These are phyloP conservation scores for Prorops nasuta DNA, from an alignment of 1,140 invertebrate species.

Conservation along the genomic window DNA sequence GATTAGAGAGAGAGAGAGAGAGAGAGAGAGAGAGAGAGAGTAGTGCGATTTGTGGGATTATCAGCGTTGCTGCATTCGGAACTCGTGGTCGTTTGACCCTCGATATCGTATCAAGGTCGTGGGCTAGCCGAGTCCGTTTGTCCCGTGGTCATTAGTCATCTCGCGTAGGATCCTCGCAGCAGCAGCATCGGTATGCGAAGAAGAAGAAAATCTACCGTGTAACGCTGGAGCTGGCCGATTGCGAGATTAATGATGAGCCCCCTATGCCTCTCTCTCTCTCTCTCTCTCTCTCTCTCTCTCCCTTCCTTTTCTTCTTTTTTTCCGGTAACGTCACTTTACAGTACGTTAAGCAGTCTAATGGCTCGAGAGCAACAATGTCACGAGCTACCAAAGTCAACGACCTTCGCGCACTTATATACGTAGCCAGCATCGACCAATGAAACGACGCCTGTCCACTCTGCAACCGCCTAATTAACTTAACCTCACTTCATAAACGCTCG, in stretches of 20 bases:
- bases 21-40: background rate
- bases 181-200: background rate
- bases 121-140: too few species aligned
- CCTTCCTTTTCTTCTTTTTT: background rate
- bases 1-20: too few species aligned
- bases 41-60: too few species aligned
- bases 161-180: background rate
- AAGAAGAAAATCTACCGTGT: conserved; percentile 17
- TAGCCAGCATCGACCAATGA: too few species aligned
- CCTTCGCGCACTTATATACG: background rate
- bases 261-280: background rate
- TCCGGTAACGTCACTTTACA: background rate
- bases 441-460: too few species aligned
- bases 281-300: background rate
- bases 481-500: too few species aligned
- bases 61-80: too few species aligned
- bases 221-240: conserved; percentile 11
- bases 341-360: background rate
- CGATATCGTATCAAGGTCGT: too few species aligned
- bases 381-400: conserved; percentile 2
- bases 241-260: conserved; percentile 17
- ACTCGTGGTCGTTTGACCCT: background rate
- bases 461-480: too few species aligned
- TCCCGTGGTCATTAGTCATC: background rate
- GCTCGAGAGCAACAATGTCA: conserved; percentile 12